Percentiles rank a stretch among this genome's conserved stretches.
phyloP scores from a whole-genome alignment of 53 echinoderm and acorn worm genomes.

The Apostichopus leukothele region DNA sequence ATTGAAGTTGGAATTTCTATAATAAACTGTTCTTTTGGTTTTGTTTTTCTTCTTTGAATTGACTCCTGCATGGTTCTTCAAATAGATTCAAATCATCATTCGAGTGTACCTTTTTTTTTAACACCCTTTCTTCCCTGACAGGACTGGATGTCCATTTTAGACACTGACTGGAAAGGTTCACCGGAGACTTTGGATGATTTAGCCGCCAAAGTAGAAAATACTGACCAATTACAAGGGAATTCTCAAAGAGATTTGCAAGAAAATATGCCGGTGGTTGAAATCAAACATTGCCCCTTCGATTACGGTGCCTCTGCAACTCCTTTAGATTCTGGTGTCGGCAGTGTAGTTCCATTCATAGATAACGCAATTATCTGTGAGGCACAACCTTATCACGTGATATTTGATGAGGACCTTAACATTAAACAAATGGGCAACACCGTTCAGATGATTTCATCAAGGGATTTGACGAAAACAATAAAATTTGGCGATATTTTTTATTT shows the following conservation, averaged over 20 bases:
- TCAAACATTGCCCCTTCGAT: background rate
- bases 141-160: constrained; percentile 76
- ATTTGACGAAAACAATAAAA: constrained; percentile 52
- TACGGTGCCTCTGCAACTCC: background rate
- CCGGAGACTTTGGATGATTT: background rate
- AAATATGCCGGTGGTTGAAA: background rate
- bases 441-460: constrained; percentile 65
- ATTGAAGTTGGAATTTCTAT: no score
- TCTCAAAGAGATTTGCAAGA: background rate
- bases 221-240: constrained; percentile 18
- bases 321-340: background rate
- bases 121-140: background rate
- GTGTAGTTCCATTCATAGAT: constrained; percentile 50
- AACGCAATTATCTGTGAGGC: constrained; percentile 71
- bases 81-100: no score
- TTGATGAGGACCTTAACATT: constrained; percentile 65
- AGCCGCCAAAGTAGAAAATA: background rate
- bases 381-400: constrained; percentile 88
- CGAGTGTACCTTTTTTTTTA: no score
- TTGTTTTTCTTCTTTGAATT: no score
- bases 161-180: constrained; percentile 25
- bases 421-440: constrained; percentile 70
- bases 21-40: no score
- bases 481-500: constrained; percentile 70
- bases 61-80: no score